Evolutionary conservation across 2,113 vertebrate genomes (phyloP).

Genomic region (Chauna torquata): DNA sequence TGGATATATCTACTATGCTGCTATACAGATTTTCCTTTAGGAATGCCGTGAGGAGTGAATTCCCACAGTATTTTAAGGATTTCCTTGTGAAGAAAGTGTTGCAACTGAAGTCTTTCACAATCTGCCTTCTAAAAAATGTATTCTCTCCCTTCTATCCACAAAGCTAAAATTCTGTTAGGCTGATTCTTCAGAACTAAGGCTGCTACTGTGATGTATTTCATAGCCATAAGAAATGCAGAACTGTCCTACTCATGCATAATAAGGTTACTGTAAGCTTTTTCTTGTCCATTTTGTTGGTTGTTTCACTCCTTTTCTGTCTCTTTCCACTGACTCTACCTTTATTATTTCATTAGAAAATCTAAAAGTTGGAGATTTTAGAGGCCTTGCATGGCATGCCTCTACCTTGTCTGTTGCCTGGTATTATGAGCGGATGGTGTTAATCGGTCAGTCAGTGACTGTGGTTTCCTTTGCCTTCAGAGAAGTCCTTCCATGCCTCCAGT

Average conservation of each 20-base stretch:
- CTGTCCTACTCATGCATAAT: background rate
- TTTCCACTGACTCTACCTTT: background rate
- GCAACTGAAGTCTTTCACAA: too few species aligned
- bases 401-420: background rate
- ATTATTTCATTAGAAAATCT: background rate
- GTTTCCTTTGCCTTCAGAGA: background rate
- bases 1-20: too few species aligned
- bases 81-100: too few species aligned
- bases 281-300: background rate
- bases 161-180: too few species aligned
- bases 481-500: background rate
- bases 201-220: too few species aligned
- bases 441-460: too few species aligned
- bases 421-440: rapidly evolving
- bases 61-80: too few species aligned
- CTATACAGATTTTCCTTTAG: too few species aligned
- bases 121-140: too few species aligned
- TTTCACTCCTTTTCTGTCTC: background rate
- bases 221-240: background rate
- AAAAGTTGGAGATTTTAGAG: background rate
- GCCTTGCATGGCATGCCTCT: background rate
- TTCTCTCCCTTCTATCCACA: too few species aligned
- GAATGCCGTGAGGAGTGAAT: too few species aligned
- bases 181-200: too few species aligned
- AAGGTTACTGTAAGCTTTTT: background rate